Evolutionary conservation across 2,888 invertebrate species (phyloP), one percentile per base, ranked within the genome.

Genomic region (Bugula neritina): DNA sequence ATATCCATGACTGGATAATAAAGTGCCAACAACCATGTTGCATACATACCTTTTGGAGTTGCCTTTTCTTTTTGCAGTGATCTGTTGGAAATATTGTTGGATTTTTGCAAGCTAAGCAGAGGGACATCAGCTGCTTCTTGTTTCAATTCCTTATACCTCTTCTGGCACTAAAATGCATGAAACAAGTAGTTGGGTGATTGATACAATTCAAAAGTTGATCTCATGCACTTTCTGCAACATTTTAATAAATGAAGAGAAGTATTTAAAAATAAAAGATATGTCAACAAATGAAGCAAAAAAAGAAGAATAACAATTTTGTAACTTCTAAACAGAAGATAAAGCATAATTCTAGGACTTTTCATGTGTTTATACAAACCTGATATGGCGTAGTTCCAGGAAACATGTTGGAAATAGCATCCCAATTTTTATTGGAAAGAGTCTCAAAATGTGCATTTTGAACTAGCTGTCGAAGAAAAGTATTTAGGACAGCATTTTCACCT

Each of bases 331-430:
- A n/a, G n/a, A n/a, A n/a, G n/a, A n/a, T n/a, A n/a, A n/a, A n/a
- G n/a, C n/a, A n/a, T n/a, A n/a, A 43, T 43, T 43, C 17, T 43
- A 43, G 43, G 43, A 43, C 43, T 10, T 43, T 17, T 10, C 5
- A 43, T 43, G 43, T 5, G 43, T 10, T n/a, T 10, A 43, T 43
- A 69, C 72, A 0, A 35, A 82, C 82, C 81, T 81, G 80, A 35
- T 76, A 77, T 17, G 81, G 77, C 23, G 80, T 79, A 17, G 80
- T 80, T n/a, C 81, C 81, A 23, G 82, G 82, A 25, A 82, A 79
- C 21, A 80, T 75, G 55, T 77, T 76, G 17, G 81, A 77, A 29
- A 82, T 80, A 23, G 79, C 79, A 21, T 80, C 79, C 82, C 82
- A 82, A 73, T 82, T 81, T 72, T 82, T 82, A 25, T 77, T 77